These are phyloP conservation scores for Lasioglossum morio DNA, from an alignment of 2,888 invertebrate species.

Conservation along the genomic window DNA sequence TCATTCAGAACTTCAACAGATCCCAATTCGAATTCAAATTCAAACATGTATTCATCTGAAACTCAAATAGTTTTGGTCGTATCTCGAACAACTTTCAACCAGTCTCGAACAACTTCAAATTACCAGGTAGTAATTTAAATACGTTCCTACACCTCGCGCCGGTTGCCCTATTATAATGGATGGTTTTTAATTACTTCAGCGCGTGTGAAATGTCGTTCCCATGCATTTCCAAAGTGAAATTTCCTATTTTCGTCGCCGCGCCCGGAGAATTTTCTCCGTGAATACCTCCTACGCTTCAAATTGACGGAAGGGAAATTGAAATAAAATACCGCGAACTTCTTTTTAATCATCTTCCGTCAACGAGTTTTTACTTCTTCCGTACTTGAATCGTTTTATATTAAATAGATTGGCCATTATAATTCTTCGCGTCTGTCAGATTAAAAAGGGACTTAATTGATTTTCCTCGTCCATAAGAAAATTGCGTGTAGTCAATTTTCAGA, in stretches of 20 bases:
- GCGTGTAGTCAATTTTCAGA: background rate
- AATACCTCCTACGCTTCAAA: background rate
- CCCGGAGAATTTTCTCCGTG: background rate
- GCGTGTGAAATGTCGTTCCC: background rate
- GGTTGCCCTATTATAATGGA: slow-evolving; percentile 4
- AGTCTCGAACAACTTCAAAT: slow-evolving; percentile 12
- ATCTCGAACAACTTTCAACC: slow-evolving; percentile 11
- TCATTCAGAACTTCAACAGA: slow-evolving; percentile 11
- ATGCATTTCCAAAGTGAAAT: slow-evolving; percentile 5
- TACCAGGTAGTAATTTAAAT: slow-evolving; percentile 15
- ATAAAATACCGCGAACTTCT: background rate
- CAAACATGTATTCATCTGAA: slow-evolving; percentile 15
- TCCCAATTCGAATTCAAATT: slow-evolving; percentile 16
- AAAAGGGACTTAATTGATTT: background rate
- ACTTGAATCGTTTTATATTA: background rate
- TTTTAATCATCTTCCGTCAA: background rate
- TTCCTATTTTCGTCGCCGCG: background rate
- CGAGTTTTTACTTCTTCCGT: background rate
- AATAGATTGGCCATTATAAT: background rate
- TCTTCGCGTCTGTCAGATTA: background rate
- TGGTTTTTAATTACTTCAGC: slow-evolving; percentile 13
- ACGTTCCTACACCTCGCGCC: background rate
- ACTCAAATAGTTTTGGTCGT: slow-evolving; percentile 10
- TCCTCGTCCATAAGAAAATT: background rate
- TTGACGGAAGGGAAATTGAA: background rate